Evolutionary conservation across 2,888 invertebrate species (phyloP), one percentile per base, ranked within the genome.

Genomic region (Pyrrhosoma nymphula): DNA sequence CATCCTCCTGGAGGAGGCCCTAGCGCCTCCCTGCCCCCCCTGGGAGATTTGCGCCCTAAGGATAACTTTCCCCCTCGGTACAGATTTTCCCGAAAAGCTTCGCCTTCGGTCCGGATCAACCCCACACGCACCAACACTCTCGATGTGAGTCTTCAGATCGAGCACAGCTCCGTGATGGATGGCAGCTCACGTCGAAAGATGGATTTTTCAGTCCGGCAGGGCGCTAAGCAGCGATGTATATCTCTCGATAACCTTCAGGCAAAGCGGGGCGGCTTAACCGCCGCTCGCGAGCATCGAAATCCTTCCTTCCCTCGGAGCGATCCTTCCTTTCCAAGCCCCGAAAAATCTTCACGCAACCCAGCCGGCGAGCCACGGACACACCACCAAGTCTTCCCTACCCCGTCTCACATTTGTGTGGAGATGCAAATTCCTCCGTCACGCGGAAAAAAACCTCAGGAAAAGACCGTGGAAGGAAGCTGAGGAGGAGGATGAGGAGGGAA

Each of bases 341-440:
- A 82, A 69, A 60, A 82, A 35, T 82, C 82, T 35, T 35, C 82
- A 35, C 35, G 82, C 82, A 82, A 35, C 35, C 30, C 82, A 82
- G 82, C 82, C 82, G 82, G 82, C 35, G 35, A 82, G 35, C 82
- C 82, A 82, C 30, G 35, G 35, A 82, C 82, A 14, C n/a, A 69
- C 69, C 26, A 69, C 69, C 12, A 12, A 12, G 20, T 69, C 69
- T 47, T 8, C 47, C 69, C n/a, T 23, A 35, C 35, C 35, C 35
- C 35, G 69, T 82, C 82, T 82, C 82, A 82, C 82, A 82, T 82
- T 82, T 82, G 82, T 82, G 82, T 82, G 82, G 82, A 82, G 82
- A 82, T 82, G 82, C 82, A 82, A 82, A 82, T 82, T 82, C 82
- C 82, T 82, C 82, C 82, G 82, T 82, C 82, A 82, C 82, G 82